Evolutionary conservation across 2,797 vertebrate genomes (phyloP), one percentile per base, ranked within the genome.

Genomic region (Echeneis naucrates): DNA sequence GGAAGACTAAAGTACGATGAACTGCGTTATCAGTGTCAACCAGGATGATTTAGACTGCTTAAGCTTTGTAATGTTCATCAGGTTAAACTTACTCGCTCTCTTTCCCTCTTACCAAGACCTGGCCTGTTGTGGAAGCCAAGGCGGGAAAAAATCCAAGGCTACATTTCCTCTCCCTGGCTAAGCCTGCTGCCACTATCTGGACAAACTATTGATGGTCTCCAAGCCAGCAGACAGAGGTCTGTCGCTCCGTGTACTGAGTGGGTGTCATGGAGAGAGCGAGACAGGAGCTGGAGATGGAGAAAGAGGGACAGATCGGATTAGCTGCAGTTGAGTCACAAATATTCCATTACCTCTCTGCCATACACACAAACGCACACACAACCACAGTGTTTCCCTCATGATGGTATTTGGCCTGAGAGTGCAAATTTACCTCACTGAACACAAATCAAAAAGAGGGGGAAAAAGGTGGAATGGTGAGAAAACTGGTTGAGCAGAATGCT

Each of bases 301-400:
- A 78, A 55, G 83, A 87, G 84, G 83, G 77, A 88, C 75, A 68
- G 82, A 88, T 83, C 13, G 87, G 88, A 92, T 91, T 88, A 92
- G 78, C 80, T 60, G 72, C 24, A 87, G 80, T 79, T 38, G 64
- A 65, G 50, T 38, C 50, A 26, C 76, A 80, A 81, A 89, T 90
- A 90, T 91, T 89, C 82, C 85, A 90, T 93, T 92, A 89, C 84
- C 80, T 78, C 68, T 80, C 57, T 57, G 69, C 68, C 65, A 54
- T 27, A 50, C 68, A 83, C 42, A 53, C 42, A 60, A 42, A 54
- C 32, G 38, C 57, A 57, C 56, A 38, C 27, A 56, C 52, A 52
- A 61, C 72, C 40, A 51, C 11, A 10, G 4, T 8, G 26, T 19
- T 32, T 9, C 45, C 1, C 33, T 53, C 56, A 65, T 50, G 23